Conservation (phyloP, 2,888 invertebrate genomes). For the Archips xylosteana region DNA sequence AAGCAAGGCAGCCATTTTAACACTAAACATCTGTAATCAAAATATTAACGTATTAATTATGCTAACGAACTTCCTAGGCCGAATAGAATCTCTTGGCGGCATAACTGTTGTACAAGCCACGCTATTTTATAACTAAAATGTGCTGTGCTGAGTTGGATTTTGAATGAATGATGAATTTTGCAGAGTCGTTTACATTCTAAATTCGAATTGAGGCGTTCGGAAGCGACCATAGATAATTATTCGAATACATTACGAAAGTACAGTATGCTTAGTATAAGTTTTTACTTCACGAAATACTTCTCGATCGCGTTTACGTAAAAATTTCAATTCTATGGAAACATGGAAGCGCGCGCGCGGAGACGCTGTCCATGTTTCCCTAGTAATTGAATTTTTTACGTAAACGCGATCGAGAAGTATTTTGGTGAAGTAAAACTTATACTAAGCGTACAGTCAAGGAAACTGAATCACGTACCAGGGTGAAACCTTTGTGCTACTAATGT, state of each 20-base stretch:
- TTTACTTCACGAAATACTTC: too few relatives aligned
- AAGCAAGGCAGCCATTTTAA: constrained; percentile 42
- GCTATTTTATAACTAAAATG: constrained; percentile 11
- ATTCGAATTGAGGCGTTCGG: constrained; percentile 46
- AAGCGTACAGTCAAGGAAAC: too few relatives aligned
- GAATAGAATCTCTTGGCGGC: constrained; percentile 28
- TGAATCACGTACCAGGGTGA: too few relatives aligned
- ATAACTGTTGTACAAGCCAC: constrained; percentile 12
- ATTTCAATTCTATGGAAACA: too few relatives aligned
- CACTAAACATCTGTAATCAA: constrained; percentile 52
- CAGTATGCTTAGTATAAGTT: too few relatives aligned
- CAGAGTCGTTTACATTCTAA: constrained; percentile 45
- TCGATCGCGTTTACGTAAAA: too few relatives aligned
- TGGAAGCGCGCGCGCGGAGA: too few relatives aligned
- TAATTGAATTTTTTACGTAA: too few relatives aligned
- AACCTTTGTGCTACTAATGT: too few relatives aligned
- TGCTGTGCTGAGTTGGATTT: constrained; percentile 41
- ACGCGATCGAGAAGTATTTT: too few relatives aligned
- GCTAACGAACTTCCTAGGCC: constrained; percentile 50
- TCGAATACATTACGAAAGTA: not conserved
- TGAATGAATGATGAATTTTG: constrained; percentile 34
- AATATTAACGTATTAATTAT: constrained; percentile 54
- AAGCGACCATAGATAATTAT: constrained; percentile 25
- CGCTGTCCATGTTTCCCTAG: too few relatives aligned
- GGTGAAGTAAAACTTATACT: too few relatives aligned